These are phyloP conservation scores for Formica aserva DNA, from an alignment of 2,888 invertebrate species.

Conservation along the genomic window DNA sequence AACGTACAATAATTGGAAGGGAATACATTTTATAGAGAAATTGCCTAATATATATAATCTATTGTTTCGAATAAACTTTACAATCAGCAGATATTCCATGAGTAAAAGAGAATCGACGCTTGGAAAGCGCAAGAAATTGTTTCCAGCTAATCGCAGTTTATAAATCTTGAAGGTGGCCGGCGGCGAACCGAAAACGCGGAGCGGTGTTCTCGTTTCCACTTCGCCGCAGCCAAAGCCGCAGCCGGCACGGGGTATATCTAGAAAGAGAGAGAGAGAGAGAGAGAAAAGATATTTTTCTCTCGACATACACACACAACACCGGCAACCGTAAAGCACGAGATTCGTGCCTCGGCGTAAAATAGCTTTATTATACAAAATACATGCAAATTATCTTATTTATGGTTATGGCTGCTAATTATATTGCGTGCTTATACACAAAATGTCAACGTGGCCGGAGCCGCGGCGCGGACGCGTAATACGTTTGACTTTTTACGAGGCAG, in stretches of 20 bases:
- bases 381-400: slow-evolving; percentile 83
- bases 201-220: slow-evolving; percentile 64
- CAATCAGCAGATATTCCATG: background rate
- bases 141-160: slow-evolving; percentile 64
- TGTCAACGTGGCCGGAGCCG: slow-evolving; percentile 80
- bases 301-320: background rate
- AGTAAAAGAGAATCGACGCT: slow-evolving; percentile 14
- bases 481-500: slow-evolving; percentile 80
- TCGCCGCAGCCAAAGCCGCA: slow-evolving; percentile 29
- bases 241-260: slow-evolving; percentile 31
- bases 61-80: slow-evolving; percentile 12
- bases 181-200: slow-evolving; percentile 62
- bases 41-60: background rate
- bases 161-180: slow-evolving; percentile 57
- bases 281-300: slow-evolving; percentile 21
- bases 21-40: background rate
- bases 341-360: slow-evolving; percentile 79
- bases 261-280: slow-evolving; percentile 46
- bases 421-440: slow-evolving; percentile 81
- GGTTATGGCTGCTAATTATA: slow-evolving; percentile 82
- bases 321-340: slow-evolving; percentile 74
- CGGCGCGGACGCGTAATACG: slow-evolving; percentile 77
- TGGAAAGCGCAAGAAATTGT: slow-evolving; percentile 34
- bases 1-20: background rate
- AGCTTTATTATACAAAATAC: slow-evolving; percentile 82